A percentile compares a stretch with the other conserved stretches of the same genome.
Evolutionary conservation across 2,888 invertebrate species (phyloP).

Genomic region (Meiosimyza platycephala): DNA sequence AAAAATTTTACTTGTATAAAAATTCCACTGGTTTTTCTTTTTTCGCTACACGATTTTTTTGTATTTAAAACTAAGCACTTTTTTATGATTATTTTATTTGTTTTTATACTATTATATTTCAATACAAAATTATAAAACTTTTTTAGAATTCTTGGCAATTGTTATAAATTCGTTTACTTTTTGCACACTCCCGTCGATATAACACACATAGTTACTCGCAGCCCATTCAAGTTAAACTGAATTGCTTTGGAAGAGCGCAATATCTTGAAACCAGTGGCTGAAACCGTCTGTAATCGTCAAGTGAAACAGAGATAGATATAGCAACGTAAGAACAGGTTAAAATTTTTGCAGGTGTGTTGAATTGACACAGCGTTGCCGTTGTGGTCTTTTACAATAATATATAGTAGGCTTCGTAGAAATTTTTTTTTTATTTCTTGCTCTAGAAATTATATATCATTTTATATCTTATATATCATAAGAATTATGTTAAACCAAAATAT

Average conservation of each 20-base stretch:
- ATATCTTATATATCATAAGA: no score
- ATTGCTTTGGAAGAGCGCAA: background rate
- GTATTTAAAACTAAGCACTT: background rate
- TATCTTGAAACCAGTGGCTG: background rate
- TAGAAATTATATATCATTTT: no score
- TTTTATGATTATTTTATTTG: background rate
- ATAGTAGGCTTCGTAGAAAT: no score
- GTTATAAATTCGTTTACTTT: background rate
- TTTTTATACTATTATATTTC: background rate
- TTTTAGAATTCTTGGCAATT: background rate
- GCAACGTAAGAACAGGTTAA: background rate
- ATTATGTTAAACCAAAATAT: no score
- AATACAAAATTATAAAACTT: background rate
- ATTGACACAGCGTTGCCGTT: background rate
- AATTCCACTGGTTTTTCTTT: background rate
- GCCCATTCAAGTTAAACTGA: constrained; percentile 22
- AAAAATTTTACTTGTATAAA: constrained; percentile 11
- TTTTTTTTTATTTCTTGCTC: no score
- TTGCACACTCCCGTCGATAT: background rate
- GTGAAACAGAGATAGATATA: background rate
- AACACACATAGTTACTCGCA: background rate
- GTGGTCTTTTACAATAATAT: no score
- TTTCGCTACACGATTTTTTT: background rate
- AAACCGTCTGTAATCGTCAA: background rate
- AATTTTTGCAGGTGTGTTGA: constrained; percentile 22